phyloP scores from a whole-genome alignment of 35 echinoderm and acorn worm species.

The Amphiura filiformis region DNA sequence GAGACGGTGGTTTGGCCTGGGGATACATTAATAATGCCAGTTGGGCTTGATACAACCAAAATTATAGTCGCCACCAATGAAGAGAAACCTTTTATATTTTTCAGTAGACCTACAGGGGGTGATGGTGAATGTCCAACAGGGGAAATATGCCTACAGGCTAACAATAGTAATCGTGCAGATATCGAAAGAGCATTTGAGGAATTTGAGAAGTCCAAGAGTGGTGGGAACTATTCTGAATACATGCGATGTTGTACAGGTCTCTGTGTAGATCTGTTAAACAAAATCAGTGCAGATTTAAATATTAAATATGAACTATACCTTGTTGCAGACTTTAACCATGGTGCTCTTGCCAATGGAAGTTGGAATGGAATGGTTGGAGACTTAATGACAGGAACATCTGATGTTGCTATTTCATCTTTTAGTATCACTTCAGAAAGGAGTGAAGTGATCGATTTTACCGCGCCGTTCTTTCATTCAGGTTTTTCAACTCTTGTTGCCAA shows the following conservation, averaged over 20 bases:
- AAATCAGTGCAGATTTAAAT: constrained; percentile 30
- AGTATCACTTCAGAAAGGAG: constrained; percentile 58
- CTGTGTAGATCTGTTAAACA: constrained; percentile 43
- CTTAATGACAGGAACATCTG: constrained; percentile 22
- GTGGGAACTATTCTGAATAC: neutral
- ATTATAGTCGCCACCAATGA: constrained; percentile 49
- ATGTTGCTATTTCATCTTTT: constrained; percentile 57
- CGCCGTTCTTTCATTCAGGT: constrained; percentile 60
- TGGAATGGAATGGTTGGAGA: constrained; percentile 69
- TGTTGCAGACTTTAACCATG: constrained; percentile 54
- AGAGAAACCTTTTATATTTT: constrained; percentile 63
- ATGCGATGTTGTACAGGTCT: constrained; percentile 42
- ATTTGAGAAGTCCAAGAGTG: neutral
- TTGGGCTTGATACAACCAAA: constrained; percentile 45
- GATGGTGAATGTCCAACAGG: constrained; percentile 39
- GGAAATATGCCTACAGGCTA: constrained; percentile 23
- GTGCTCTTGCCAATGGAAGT: constrained; percentile 38
- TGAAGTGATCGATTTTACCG: constrained; percentile 53
- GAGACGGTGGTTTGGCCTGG: constrained; percentile 54
- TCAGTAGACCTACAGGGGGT: neutral
- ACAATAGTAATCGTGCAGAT: constrained; percentile 19
- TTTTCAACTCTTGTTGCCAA: constrained; percentile 65
- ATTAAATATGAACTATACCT: constrained; percentile 49
- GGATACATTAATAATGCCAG: constrained; percentile 32
- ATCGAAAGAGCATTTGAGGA: constrained; percentile 35